Base-by-base conservation (phyloP, 2,113 vertebrate genomes). In the Neomonachus schauinslandi region DNA sequence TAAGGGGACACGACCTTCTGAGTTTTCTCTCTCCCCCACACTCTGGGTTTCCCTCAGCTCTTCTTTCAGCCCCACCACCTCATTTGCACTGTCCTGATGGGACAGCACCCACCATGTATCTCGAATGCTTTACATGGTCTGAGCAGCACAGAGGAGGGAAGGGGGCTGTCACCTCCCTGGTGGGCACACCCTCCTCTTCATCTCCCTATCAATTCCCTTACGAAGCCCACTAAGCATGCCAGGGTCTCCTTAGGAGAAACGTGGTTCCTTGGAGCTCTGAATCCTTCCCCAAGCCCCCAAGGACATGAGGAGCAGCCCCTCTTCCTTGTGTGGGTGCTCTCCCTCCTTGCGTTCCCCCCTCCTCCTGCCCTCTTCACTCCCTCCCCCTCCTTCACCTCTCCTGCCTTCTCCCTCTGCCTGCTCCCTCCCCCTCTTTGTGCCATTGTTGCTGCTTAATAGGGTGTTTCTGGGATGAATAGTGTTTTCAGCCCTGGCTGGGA, bases 401-500 rank as follows among this genome's bases (percentile, higher is more conserved):
- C 53, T 57, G n/a, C 69, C 26, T 1, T 94, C 88, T 67, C 93
- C 63, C 57, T 67, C 82, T 69, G 67, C 72, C 61, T 3, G 0
- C 57, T 33, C 79, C n/a, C 33, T 67, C 69, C 46, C 39, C 81
- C 36, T 92, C 93, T 39, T 18, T 95, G 93, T 85, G 91, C 81
- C 39, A 81, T 82, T 95, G 57, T 67, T 83, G 76, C 53, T 83
- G 4, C 0, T 94, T 94, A 92, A 96, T 87, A 96, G 51, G 6
- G 65, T 69, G 89, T 80, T 89, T 88, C 33, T 31, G 76, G 72
- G 65, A 19, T 77, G 63, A 94, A 95, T 77, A 59, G 93, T 61
- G 95, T 93, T 97, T 97, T 95, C 97, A 97, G 95, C 77, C 53
- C 89, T 18, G 18, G 81, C 94, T 81, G 83, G 95, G 59, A 96